Evolutionary conservation across 2,888 invertebrate genomes (phyloP).

Genomic region (Diaprepes abbreviatus): DNA sequence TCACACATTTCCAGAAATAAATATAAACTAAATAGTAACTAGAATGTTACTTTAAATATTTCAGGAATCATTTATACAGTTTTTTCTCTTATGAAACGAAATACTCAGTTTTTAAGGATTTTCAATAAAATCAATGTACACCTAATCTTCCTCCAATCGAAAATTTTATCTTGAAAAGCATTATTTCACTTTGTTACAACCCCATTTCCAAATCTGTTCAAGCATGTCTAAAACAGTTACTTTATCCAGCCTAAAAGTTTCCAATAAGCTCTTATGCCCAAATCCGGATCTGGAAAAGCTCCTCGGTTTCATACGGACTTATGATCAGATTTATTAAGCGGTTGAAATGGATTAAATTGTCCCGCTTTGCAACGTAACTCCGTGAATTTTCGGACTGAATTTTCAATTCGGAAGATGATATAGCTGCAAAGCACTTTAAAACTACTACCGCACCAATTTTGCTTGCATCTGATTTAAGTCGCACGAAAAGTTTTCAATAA

Average conservation of each 20-base stretch:
- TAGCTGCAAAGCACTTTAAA: background rate
- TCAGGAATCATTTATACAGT: no score
- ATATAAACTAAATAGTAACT: no score
- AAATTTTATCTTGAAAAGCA: background rate
- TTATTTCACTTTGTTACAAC: background rate
- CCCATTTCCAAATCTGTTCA: constrained; percentile 19
- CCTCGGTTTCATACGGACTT: constrained; percentile 56
- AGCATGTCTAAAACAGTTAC: constrained; percentile 31
- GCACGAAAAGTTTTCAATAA: background rate
- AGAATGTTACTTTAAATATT: no score
- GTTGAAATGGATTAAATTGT: constrained; percentile 62
- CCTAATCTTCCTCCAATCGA: no score
- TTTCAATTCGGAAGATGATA: constrained; percentile 12
- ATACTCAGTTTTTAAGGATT: no score
- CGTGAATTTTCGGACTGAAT: constrained; percentile 23
- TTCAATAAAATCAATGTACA: no score
- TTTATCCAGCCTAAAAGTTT: constrained; percentile 39
- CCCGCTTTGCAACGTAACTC: constrained; percentile 13
- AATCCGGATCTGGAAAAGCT: constrained; percentile 42
- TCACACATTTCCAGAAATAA: no score
- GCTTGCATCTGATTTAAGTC: background rate
- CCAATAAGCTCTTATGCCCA: constrained; percentile 44
- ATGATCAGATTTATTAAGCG: constrained; percentile 66
- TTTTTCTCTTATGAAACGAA: no score
- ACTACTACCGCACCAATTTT: background rate